A percentile compares a stretch with the other conserved stretches of the same genome.
These are phyloP conservation scores for Heterotis niloticus DNA, from an alignment of 2,113 vertebrate genomes.

Conservation along the genomic window DNA sequence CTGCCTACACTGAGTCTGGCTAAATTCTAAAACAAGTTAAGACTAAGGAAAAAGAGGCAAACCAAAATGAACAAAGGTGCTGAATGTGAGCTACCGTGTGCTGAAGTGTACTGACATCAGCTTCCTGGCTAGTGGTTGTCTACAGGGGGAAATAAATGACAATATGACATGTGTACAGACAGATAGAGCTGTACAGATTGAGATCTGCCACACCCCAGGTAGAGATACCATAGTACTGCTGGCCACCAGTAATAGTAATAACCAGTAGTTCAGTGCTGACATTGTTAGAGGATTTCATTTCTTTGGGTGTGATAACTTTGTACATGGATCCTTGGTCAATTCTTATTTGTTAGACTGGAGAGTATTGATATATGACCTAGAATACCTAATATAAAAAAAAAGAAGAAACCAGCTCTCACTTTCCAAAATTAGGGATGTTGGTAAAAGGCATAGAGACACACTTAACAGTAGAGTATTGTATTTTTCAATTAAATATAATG, in stretches of 20 bases:
- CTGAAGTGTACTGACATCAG: slow-evolving; percentile 9
- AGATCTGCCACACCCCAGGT: background rate
- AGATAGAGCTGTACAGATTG: background rate
- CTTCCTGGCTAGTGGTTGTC: slow-evolving; percentile 15
- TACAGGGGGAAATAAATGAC: slow-evolving; percentile 4
- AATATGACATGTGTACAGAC: background rate
- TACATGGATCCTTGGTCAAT: no score
- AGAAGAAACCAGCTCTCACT: no score
- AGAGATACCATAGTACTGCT: background rate
- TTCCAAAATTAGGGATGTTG: no score
- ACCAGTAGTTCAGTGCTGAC: background rate
- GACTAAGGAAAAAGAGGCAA: background rate
- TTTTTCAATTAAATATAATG: no score
- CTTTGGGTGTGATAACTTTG: no score
- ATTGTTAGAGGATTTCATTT: no score
- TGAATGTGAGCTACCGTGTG: background rate
- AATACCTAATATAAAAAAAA: no score
- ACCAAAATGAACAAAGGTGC: background rate
- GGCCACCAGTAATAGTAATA: background rate
- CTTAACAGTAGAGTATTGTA: no score
- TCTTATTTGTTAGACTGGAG: no score
- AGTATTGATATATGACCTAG: no score
- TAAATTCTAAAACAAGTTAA: background rate
- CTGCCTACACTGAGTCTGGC: background rate
- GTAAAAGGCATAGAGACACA: no score